Conservation (phyloP, 2,888 invertebrate genomes). For the Oscheius myriophilus region DNA sequence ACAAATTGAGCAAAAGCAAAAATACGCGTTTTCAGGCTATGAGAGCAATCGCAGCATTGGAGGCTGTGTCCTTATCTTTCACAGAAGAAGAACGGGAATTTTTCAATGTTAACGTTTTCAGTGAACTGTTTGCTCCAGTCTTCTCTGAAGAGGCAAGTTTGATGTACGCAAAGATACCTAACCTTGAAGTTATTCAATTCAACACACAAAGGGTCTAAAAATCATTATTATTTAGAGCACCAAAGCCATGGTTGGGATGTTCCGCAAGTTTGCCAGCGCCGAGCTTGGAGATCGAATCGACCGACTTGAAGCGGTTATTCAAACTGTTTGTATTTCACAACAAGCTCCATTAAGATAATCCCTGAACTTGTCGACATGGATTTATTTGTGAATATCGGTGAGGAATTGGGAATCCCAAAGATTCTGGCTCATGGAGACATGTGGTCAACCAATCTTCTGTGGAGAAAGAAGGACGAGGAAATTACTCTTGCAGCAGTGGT, state of each 20-base stretch:
- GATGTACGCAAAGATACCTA: background rate
- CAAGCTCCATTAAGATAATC: background rate
- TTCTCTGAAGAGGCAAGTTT: conserved; percentile 4
- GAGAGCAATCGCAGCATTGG: conserved; percentile 4
- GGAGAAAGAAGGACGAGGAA: conserved; percentile 26
- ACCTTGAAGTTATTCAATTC: background rate
- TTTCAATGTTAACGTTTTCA: conserved; percentile 15
- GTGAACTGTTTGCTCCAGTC: conserved; percentile 10
- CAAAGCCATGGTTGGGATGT: conserved; percentile 10
- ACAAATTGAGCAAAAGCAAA: background rate
- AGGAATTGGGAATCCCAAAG: conserved; percentile 18
- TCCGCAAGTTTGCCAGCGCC: conserved; percentile 1
- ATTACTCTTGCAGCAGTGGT: conserved; percentile 6
- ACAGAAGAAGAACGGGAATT: conserved; percentile 14
- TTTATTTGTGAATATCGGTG: background rate
- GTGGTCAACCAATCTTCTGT: conserved; percentile 46
- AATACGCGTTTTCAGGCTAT: background rate
- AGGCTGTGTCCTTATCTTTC: conserved; percentile 14
- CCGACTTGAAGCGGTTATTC: conserved; percentile 15
- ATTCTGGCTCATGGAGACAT: conserved; percentile 45
- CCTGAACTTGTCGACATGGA: conserved; percentile 6
- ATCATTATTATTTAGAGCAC: conserved; percentile 1
- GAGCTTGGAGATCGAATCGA: conserved; percentile 6
- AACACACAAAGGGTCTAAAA: background rate
- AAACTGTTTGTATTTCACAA: background rate